Evolutionary conservation across 92 coral and sea anemone species (phyloP).

Genomic region (Siderastrea siderea): DNA sequence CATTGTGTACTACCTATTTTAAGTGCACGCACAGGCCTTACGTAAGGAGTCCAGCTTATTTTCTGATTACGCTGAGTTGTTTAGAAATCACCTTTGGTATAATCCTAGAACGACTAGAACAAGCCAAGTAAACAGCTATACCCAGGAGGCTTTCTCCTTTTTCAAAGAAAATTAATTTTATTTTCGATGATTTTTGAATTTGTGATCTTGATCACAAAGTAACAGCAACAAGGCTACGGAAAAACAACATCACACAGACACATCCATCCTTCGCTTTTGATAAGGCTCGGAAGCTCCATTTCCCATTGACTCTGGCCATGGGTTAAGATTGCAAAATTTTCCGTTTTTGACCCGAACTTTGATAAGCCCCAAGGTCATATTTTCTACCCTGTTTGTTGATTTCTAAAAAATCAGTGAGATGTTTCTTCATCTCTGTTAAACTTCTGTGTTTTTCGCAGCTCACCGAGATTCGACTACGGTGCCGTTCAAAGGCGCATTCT

Average conservation of each 20-base stretch:
- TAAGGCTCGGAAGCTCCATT: conserved; percentile 10
- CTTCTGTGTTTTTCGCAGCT: not conserved
- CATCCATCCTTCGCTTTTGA: not conserved
- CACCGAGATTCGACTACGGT: conserved; percentile 3
- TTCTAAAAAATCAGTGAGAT: conserved; percentile 8
- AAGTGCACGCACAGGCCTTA: no score
- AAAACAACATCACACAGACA: not conserved
- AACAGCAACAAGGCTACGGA: not conserved
- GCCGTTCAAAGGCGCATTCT: conserved; percentile 5
- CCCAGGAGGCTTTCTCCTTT: not conserved
- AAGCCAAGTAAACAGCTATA: not conserved
- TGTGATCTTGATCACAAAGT: not conserved
- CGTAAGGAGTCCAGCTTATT: no score
- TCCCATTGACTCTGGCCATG: not conserved
- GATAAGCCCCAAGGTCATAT: not conserved
- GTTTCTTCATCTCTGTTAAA: not conserved
- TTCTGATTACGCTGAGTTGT: no score
- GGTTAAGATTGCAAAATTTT: not conserved
- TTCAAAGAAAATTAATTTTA: no score
- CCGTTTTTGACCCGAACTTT: no score
- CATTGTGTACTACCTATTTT: no score
- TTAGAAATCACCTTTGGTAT: not conserved
- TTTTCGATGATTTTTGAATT: no score
- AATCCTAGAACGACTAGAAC: not conserved
- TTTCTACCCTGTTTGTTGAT: conserved; percentile 8